Base-by-base conservation (phyloP, 2,113 vertebrate genomes). In the Corythornis vintsioides region DNA sequence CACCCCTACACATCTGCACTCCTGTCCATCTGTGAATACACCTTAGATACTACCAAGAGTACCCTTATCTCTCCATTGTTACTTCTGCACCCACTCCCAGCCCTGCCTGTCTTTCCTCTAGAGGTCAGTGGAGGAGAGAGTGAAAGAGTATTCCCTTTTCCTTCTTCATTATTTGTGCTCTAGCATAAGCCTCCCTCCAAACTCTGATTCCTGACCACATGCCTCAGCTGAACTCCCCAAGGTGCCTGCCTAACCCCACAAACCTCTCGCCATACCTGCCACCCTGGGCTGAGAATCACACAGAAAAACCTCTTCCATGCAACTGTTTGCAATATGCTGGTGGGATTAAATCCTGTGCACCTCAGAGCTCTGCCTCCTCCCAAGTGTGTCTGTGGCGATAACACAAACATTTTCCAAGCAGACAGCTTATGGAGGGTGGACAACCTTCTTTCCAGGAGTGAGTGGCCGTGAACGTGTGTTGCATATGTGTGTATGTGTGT, bases 401-500 rank as follows among this genome's bases (percentile, higher is more conserved):
- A 59, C 28, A 42, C 3, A 6, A 83, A 65, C 77, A 90, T 96
- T 94, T 92, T 69, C 53, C 40, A 78, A 81, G 65, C 61, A 80
- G 76, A 18, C 38, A 64, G 48, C 60, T 59, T 63, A 47, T 1
- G 3, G 79, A 93, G 63, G 61, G 43, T 0, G 1, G 20, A 60
- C 24, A 47, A 13, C 17, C 50, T 69, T 71, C 42, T 72, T 69
- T 42, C 82, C 45, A 76, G 47, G 47, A 47, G 8, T 26, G 20
- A 73, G 18, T 3, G 5, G 63, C 10, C 2, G 2, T 18, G 55
- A 25, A 15, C 0, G 0, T 20, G 2, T 20, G 26, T 1, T 18
- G 55, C 22, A 15, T 0, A 0, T 20, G 2, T 20, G 26, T 1
- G 1, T 18, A 15, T 15, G 6, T 3, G 3, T 3, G n/a, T 24